These are phyloP conservation scores for Chrysotoxum bicinctum DNA, from an alignment of 2,888 invertebrate genomes.

Conservation along the genomic window DNA sequence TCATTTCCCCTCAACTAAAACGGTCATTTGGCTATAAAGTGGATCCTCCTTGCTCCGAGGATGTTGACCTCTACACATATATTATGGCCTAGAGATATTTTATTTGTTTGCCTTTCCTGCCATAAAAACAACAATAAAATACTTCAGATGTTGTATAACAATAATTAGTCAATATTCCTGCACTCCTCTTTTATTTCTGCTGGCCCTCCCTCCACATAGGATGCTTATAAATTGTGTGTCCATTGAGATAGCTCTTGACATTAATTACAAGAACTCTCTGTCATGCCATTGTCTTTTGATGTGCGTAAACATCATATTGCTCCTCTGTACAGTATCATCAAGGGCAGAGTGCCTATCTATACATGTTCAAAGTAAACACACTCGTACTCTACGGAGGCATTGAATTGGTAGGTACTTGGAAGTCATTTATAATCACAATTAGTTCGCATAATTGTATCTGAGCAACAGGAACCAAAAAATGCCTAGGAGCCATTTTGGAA, in stretches of 20 bases:
- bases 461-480: neutral
- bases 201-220: neutral
- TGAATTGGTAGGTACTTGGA: constrained; percentile 5
- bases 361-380: neutral
- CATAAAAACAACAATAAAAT: constrained; percentile 10
- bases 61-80: neutral
- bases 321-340: neutral
- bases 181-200: neutral
- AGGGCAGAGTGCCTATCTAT: neutral
- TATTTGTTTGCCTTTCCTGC: neutral
- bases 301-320: constrained; percentile 8
- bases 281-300: neutral
- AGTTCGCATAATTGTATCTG: constrained; percentile 41
- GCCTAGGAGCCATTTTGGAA: constrained; percentile 1
- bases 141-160: constrained; percentile 9
- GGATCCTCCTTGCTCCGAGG: neutral
- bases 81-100: neutral
- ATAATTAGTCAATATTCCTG: constrained; percentile 18
- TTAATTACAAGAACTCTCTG: constrained; percentile 10
- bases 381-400: neutral
- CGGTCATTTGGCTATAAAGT: neutral
- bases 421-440: constrained; percentile 50
- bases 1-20: neutral
- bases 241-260: constrained; percentile 5
- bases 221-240: constrained; percentile 4